Conservation (phyloP, 2,113 vertebrate genomes). For the Mionectes macconnelli region DNA sequence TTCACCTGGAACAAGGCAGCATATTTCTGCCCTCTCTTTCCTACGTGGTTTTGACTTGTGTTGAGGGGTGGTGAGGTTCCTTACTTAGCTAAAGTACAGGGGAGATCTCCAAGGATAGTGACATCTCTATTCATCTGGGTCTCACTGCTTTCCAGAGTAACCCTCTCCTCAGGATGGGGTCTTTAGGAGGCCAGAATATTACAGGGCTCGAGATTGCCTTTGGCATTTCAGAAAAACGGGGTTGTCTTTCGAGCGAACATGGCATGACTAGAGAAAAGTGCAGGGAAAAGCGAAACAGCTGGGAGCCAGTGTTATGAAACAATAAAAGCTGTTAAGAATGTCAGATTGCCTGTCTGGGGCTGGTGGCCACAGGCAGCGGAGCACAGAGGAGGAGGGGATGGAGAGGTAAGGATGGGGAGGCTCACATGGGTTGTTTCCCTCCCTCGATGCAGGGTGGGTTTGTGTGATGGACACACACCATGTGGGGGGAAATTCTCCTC, state of each 20-base stretch:
- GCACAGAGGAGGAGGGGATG: neutral
- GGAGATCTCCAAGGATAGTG: neutral
- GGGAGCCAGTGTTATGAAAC: neutral
- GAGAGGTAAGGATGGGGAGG: neutral
- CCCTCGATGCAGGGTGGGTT: neutral
- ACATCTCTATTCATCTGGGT: slow-evolving; percentile 23
- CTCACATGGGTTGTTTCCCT: neutral
- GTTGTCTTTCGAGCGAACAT: neutral
- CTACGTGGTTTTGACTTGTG: neutral
- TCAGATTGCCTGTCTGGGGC: neutral
- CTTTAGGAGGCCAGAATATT: slow-evolving; percentile 16
- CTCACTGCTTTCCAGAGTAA: neutral
- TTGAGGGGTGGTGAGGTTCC: neutral
- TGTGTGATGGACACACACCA: neutral
- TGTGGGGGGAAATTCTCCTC: slow-evolving; percentile 43
- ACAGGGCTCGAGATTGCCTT: slow-evolving; percentile 3
- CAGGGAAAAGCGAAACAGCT: neutral
- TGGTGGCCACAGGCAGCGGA: neutral
- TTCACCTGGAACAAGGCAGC: neutral
- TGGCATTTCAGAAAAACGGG: neutral
- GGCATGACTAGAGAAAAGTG: neutral
- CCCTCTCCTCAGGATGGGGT: neutral
- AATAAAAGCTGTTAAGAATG: slow-evolving; percentile 32
- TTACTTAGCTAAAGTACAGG: neutral
- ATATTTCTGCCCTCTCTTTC: neutral